A percentile compares a stretch with the other conserved stretches of the same genome.
phyloP scores from a whole-genome alignment of 1,140 invertebrate genomes.

The Dendroctonus ponderosae region DNA sequence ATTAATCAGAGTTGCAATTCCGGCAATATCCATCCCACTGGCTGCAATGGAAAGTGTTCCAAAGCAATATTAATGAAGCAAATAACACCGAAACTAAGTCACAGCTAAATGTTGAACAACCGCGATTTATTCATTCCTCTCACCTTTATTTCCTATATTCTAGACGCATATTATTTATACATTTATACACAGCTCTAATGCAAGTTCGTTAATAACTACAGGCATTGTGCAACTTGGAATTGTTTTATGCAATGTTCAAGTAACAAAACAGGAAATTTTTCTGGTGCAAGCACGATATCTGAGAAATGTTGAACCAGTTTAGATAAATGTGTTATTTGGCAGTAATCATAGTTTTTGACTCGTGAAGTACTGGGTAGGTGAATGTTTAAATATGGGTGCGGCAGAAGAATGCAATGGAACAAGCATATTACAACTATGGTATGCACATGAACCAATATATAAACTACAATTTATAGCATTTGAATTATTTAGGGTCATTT shows the following conservation, averaged over 20 bases:
- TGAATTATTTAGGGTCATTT: too few relatives aligned
- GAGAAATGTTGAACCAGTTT: conserved; percentile 5
- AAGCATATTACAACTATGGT: too few relatives aligned
- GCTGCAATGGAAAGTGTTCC: too few relatives aligned
- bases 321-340: conserved; percentile 8
- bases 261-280: conserved; percentile 18
- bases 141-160: conserved; percentile 21
- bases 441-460: too few relatives aligned
- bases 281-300: conserved; percentile 15
- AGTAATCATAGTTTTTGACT: conserved; percentile 3
- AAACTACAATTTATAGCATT: too few relatives aligned
- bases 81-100: not conserved
- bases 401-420: too few relatives aligned
- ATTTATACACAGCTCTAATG: conserved; percentile 8
- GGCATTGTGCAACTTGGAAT: conserved; percentile 15
- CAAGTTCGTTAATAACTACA: conserved; percentile 9
- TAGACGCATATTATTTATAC: conserved; percentile 1
- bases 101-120: not conserved
- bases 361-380: not conserved
- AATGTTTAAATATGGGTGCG: too few relatives aligned
- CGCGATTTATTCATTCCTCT: conserved; percentile 13
- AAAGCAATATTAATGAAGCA: not conserved
- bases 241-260: conserved; percentile 14
- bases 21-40: too few relatives aligned
- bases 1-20: too few relatives aligned